Conservation (phyloP, 1,140 invertebrate genomes). For the Triops cancriformis region DNA sequence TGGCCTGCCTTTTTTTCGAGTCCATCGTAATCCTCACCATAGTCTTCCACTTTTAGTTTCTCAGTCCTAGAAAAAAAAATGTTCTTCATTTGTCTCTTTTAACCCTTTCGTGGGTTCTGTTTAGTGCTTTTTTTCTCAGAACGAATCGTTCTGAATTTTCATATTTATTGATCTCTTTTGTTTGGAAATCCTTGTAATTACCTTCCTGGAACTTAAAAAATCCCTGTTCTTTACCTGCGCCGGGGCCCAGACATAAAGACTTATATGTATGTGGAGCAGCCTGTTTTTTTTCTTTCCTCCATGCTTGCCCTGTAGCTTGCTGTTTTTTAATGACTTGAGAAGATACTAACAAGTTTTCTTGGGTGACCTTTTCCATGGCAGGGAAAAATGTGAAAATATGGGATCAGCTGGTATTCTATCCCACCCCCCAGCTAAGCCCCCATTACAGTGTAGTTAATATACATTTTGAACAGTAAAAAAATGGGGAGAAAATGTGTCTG, state of each 20-base stretch:
- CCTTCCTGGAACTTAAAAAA: too few relatives aligned
- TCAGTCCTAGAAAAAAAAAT: neutral
- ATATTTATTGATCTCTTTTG: too few relatives aligned
- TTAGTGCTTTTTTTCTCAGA: too few relatives aligned
- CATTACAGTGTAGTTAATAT: neutral
- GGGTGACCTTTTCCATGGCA: neutral
- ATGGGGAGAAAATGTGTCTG: neutral
- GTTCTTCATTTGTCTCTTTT: too few relatives aligned
- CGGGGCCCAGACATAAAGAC: neutral
- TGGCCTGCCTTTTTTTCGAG: neutral
- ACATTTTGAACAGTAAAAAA: neutral
- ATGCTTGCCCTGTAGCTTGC: conserved; percentile 1
- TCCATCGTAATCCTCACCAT: neutral
- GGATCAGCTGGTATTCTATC: neutral
- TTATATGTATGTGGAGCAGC: neutral
- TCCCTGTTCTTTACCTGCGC: neutral
- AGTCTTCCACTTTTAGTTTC: neutral
- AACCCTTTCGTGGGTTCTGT: too few relatives aligned
- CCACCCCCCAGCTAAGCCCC: neutral
- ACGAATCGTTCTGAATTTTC: too few relatives aligned
- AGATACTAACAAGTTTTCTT: conserved; percentile 11
- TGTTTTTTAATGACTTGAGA: neutral
- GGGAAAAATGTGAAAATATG: neutral
- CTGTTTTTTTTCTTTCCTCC: neutral
- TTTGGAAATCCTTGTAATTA: too few relatives aligned